A percentile compares a stretch with the other conserved stretches of the same genome.
These are phyloP conservation scores for Brachyptera putata DNA, from an alignment of 2,888 invertebrate species.

Conservation along the genomic window DNA sequence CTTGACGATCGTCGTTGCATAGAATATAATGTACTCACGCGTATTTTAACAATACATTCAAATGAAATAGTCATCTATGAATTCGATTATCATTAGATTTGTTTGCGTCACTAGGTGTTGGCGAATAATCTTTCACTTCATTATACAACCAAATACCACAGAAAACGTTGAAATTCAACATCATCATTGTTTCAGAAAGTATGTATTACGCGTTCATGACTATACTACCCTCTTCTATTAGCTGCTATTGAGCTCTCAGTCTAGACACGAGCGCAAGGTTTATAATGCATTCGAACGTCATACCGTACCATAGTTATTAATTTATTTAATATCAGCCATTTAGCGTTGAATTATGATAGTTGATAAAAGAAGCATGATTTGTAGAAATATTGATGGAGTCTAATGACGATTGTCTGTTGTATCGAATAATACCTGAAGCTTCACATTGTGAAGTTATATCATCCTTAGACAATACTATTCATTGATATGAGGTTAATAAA, in stretches of 20 bases:
- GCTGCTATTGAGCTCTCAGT: neutral
- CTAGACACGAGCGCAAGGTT: neutral
- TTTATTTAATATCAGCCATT: conserved; percentile 11
- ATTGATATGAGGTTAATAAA: conserved; percentile 19
- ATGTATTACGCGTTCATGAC: too few species aligned
- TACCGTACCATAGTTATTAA: conserved; percentile 2
- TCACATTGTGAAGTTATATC: neutral
- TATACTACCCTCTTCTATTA: conserved; percentile 3
- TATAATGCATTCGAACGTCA: neutral
- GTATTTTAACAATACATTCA: too few species aligned
- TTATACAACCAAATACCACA: too few species aligned
- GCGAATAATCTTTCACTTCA: too few species aligned
- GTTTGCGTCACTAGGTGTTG: too few species aligned
- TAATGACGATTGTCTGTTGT: neutral
- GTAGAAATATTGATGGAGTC: conserved; percentile 18
- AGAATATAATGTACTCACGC: too few species aligned
- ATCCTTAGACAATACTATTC: conserved; percentile 13
- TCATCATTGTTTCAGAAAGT: too few species aligned
- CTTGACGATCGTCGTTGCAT: neutral
- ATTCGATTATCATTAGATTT: too few species aligned
- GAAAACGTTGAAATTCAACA: too few species aligned
- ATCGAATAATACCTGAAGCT: neutral
- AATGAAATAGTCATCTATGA: too few species aligned
- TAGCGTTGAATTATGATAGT: conserved; percentile 4
- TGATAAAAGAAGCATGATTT: conserved; percentile 18